These are phyloP conservation scores for Leuctra nigra DNA, from an alignment of 2,888 invertebrate species.

Conservation along the genomic window DNA sequence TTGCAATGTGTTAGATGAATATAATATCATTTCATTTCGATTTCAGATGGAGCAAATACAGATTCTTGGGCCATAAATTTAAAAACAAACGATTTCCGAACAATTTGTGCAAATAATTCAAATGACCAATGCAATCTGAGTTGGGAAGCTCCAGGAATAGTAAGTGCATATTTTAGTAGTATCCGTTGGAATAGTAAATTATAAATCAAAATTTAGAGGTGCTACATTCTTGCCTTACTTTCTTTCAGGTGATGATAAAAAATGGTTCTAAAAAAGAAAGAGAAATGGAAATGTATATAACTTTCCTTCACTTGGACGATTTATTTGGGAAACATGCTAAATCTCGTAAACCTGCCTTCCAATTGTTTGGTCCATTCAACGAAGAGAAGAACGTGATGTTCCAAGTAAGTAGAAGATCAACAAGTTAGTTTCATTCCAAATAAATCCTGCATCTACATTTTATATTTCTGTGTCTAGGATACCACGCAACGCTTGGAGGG, in stretches of 20 bases:
- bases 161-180: slow-evolving; percentile 18
- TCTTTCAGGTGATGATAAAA: slow-evolving; percentile 50
- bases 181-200: not conserved
- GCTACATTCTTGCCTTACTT: not conserved
- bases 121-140: slow-evolving; percentile 43
- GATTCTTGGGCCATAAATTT: slow-evolving; percentile 42
- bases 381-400: slow-evolving; percentile 58
- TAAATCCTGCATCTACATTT: not conserved
- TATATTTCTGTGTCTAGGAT: slow-evolving; percentile 21
- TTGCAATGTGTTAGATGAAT: too few relatives aligned
- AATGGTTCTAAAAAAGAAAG: slow-evolving; percentile 49
- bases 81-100: slow-evolving; percentile 43
- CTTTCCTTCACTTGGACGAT: slow-evolving; percentile 61
- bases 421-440: not conserved
- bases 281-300: slow-evolving; percentile 60
- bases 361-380: slow-evolving; percentile 63
- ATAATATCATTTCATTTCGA: too few relatives aligned
- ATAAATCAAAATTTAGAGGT: not conserved
- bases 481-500: slow-evolving; percentile 20
- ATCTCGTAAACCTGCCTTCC: slow-evolving; percentile 54
- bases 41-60: slow-evolving; percentile 43
- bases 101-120: slow-evolving; percentile 45
- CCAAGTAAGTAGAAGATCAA: slow-evolving; percentile 37
- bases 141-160: slow-evolving; percentile 58
- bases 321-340: slow-evolving; percentile 58